A percentile compares a stretch with the other conserved stretches of the same genome.
phyloP scores from a whole-genome alignment of 1,140 invertebrate genomes.

The Hyposmocoma kahamanoa region DNA sequence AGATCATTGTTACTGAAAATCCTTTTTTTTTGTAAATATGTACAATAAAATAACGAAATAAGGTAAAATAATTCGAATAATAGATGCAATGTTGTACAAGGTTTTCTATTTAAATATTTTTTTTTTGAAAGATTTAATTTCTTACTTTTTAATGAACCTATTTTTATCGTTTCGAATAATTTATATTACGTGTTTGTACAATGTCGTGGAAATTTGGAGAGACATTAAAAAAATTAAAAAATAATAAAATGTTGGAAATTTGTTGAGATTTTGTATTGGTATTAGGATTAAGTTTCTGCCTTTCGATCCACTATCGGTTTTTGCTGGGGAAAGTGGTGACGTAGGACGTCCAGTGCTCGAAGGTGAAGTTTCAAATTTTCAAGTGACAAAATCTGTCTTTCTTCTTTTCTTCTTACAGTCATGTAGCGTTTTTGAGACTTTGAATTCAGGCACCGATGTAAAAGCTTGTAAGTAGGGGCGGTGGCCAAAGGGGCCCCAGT shows the following conservation, averaged over 20 bases:
- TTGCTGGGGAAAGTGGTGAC: slow-evolving; percentile 32
- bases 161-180: slow-evolving; percentile 72
- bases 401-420: neutral
- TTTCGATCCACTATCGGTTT: slow-evolving; percentile 46
- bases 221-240: slow-evolving; percentile 69
- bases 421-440: slow-evolving; percentile 26
- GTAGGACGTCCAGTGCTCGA: slow-evolving; percentile 33
- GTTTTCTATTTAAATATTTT: slow-evolving; percentile 69
- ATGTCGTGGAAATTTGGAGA: slow-evolving; percentile 60
- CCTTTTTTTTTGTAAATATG: slow-evolving; percentile 71
- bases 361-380: slow-evolving; percentile 29
- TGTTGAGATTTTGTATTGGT: slow-evolving; percentile 55
- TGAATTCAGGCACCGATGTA: slow-evolving; percentile 24
- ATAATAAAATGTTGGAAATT: slow-evolving; percentile 68
- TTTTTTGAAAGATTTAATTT: slow-evolving; percentile 73
- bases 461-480: slow-evolving; percentile 51
- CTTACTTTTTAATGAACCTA: slow-evolving; percentile 69
- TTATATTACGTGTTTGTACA: slow-evolving; percentile 72
- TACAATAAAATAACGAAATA: slow-evolving; percentile 66
- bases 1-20: slow-evolving; percentile 71
- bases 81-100: slow-evolving; percentile 72
- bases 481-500: slow-evolving; percentile 52
- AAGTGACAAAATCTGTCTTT: neutral
- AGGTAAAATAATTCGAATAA: slow-evolving; percentile 66
- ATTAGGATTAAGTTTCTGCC: slow-evolving; percentile 41